Conservation (phyloP, 1,140 invertebrate genomes). For the Liolophura sinensis region DNA sequence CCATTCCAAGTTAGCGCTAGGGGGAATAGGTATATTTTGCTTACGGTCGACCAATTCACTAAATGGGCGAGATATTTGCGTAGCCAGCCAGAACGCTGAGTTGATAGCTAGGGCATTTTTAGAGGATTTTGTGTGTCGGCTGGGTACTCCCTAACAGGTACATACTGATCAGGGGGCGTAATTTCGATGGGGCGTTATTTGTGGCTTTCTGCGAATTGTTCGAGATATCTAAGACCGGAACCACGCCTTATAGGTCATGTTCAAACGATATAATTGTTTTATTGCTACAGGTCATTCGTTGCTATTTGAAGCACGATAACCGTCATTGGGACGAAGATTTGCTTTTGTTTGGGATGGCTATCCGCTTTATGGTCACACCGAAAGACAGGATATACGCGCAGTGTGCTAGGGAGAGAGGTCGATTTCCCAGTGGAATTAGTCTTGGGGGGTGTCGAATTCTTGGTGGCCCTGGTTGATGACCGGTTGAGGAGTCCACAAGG, state of each 20-base stretch:
- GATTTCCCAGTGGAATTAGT: conserved; percentile 14
- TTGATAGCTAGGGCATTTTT: conserved; percentile 8
- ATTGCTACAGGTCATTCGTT: conserved; percentile 10
- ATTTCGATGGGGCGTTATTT: no score
- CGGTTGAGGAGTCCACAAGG: no score
- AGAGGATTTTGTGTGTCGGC: conserved; percentile 12
- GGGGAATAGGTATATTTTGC: conserved; percentile 12
- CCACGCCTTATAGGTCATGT: conserved; percentile 12
- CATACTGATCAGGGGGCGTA: conserved; percentile 13
- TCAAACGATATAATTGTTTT: conserved; percentile 15
- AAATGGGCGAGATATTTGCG: conserved; percentile 21
- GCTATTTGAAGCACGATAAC: conserved; percentile 10
- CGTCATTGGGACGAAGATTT: conserved; percentile 12
- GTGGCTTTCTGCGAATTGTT: conserved; percentile 7
- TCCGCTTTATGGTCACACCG: no score
- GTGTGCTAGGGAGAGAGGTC: conserved; percentile 17
- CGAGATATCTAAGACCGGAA: conserved; percentile 15
- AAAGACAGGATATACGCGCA: conserved; percentile 19
- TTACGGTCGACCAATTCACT: conserved; percentile 22
- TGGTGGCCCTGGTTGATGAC: no score
- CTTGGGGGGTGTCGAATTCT: no score
- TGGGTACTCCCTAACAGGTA: conserved; percentile 15
- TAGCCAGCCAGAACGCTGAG: conserved; percentile 17
- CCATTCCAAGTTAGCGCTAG: no score
- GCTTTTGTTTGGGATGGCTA: not conserved